Evolutionary conservation across 2,888 invertebrate genomes (phyloP).

Genomic region (Aphrophora alni): DNA sequence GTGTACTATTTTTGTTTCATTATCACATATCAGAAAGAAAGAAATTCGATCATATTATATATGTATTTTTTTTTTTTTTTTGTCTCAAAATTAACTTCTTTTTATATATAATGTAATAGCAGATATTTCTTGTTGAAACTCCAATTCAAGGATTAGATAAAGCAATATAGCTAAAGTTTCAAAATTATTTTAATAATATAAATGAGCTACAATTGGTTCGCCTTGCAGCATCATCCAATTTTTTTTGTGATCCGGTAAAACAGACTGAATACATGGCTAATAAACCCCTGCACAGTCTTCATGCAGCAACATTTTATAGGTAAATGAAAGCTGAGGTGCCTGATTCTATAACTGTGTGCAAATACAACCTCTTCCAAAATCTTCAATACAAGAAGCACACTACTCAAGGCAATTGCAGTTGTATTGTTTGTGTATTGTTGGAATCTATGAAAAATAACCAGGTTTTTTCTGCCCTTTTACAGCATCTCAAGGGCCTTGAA

Average conservation of each 20-base stretch:
- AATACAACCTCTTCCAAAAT: constrained; percentile 48
- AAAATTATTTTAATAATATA: too few relatives aligned
- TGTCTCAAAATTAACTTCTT: too few relatives aligned
- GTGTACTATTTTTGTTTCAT: too few relatives aligned
- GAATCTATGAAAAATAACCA: neutral
- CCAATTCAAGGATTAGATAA: too few relatives aligned
- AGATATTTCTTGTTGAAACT: too few relatives aligned
- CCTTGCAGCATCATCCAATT: too few relatives aligned
- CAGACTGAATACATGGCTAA: neutral
- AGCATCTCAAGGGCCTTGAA: constrained; percentile 42
- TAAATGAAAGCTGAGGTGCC: neutral
- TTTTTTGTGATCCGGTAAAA: neutral
- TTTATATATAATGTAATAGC: too few relatives aligned
- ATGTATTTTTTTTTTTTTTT: too few relatives aligned
- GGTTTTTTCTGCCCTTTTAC: constrained; percentile 47
- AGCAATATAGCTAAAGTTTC: too few relatives aligned
- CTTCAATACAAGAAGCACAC: constrained; percentile 53
- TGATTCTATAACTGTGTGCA: constrained; percentile 33
- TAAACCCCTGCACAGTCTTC: constrained; percentile 7
- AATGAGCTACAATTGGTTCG: too few relatives aligned
- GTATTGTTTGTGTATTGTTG: constrained; percentile 47
- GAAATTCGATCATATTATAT: too few relatives aligned
- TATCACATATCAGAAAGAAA: too few relatives aligned
- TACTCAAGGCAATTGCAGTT: constrained; percentile 51
- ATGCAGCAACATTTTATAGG: neutral